Base-by-base conservation (phyloP, 1,140 invertebrate species). In the Scaptomyza pallida region DNA sequence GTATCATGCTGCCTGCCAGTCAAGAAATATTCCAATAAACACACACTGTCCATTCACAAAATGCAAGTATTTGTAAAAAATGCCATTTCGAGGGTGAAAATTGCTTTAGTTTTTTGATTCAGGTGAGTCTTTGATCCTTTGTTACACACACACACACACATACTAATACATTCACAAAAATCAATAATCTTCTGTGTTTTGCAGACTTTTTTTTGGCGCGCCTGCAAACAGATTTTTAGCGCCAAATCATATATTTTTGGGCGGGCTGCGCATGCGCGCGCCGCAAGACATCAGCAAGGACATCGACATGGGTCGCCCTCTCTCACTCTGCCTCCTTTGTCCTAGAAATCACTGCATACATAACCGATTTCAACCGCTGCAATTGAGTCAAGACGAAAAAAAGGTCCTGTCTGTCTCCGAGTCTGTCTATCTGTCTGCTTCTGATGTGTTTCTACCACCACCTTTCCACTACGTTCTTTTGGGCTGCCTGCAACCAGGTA, bases 201-300 rank as follows among this genome's bases (percentile, higher is more conserved):
- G 26, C 35, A 48, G 59, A 50, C 41, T 65, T 47, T 52, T 19
- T 74, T 64, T 82, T 78, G 78, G 78, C 78, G 78, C 70, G 78
- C 21, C 64, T 69, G 52, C 62, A 60, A n/a, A 63, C 59, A 65
- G n/a, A 26, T 48, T 85, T 79, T 85, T 85, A 85, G 81, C 81
- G 81, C 81, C 81, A 85, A 85, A 83, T 76, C 79, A 44, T 56
- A 40, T 57, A 77, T 74, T 71, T 85, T 76, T 67, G 80, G 73
- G 64, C 81, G 76, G 81, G 69, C 77, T 86, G 80, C 72, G 80
- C 80, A 69, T 79, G 81, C 81, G 81, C 81, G 82, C 81, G 82
- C 77, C 81, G 81, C 81, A 85, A 81, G 81, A 85, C 77, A 76
- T 85, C 81, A 75, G 30, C 59, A 55, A 51, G 67, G 43, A 72